Percentiles rank a stretch among this genome's conserved stretches.
Conservation (phyloP, 2,797 vertebrate species). For the Labeo calbasu region DNA sequence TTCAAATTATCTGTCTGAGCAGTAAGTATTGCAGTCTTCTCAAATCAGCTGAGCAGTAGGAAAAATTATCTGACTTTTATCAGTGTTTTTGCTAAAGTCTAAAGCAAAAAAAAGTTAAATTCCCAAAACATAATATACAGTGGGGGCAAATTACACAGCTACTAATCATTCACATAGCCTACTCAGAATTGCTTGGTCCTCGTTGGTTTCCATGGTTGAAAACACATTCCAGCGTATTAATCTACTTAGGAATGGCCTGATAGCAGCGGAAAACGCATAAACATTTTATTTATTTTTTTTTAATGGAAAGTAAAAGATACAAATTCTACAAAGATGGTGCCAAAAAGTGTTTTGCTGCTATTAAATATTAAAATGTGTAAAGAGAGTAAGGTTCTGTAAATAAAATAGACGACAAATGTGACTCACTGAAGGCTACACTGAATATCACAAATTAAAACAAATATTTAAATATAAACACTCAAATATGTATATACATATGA, state of each 20-base stretch:
- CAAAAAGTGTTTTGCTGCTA: neutral
- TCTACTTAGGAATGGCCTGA: constrained; percentile 54
- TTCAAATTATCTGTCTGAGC: constrained; percentile 54
- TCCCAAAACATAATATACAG: neutral
- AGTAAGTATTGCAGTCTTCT: constrained; percentile 37
- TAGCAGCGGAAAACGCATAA: constrained; percentile 40
- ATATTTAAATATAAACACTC: neutral
- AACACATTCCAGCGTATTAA: constrained; percentile 58
- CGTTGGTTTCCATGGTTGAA: constrained; percentile 45
- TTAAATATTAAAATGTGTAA: neutral
- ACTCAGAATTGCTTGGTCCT: constrained; percentile 27
- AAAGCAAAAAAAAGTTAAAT: neutral
- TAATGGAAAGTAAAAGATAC: constrained; percentile 21
- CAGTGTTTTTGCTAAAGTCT: constrained; percentile 24
- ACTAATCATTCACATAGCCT: constrained; percentile 30
- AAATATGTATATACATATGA: neutral
- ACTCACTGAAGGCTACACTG: neutral
- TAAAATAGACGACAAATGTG: neutral
- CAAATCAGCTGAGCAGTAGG: constrained; percentile 24
- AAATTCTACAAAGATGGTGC: constrained; percentile 3
- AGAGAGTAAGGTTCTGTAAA: neutral
- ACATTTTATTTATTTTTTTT: neutral
- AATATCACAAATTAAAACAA: neutral
- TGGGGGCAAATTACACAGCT: constrained; percentile 13
- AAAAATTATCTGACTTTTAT: constrained; percentile 18